Evolutionary conservation across 2,797 vertebrate genomes (phyloP), one percentile per base, ranked within the genome.

Genomic region (Distichodus sexfasciatus): DNA sequence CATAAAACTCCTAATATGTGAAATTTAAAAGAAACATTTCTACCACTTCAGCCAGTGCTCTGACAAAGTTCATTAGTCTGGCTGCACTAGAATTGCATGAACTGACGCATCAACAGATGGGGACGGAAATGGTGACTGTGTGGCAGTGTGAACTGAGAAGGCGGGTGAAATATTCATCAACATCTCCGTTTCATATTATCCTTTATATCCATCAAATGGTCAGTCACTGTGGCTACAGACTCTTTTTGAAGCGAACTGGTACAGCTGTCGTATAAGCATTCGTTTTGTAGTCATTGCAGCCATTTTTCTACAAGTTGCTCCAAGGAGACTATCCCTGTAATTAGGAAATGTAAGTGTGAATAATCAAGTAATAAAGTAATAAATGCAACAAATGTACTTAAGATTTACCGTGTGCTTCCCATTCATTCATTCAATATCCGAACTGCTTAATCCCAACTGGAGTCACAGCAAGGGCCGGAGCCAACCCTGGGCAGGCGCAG

Each of bases 151-250:
- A 76, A 68, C 69, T 46, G 57, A 72, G 69, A 50, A 55, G 47
- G 64, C 62, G 57, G 53, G 58, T 79, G 38, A 79, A 82, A 82
- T 76, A 77, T 66, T 70, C 67, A 76, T 80, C 69, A 77, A 69
- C 60, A 75, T 76, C 46, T 67, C 57, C 31, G 74, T 79, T 82
- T 72, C 43, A 74, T 57, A 76, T 70, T 74, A 41, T 43, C 67
- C 47, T 74, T 71, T 75, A 67, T 63, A 76, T 71, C 31, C 19
- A 50, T 40, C 67, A 54, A 64, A 73, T 64, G 65, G 31, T 28
- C 17, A 54, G 71, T 64, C 44, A 36, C 40, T 76, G 26, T 17
- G 24, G 29, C 53, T 66, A 29, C 50, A 64, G 15, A 24, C 35
- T 26, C 29, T 29, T 19, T 55, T 26, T 61, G 10, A 72, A 21